phyloP scores from a whole-genome alignment of 2,797 vertebrate species.

The Philypnodon macrostomus region DNA sequence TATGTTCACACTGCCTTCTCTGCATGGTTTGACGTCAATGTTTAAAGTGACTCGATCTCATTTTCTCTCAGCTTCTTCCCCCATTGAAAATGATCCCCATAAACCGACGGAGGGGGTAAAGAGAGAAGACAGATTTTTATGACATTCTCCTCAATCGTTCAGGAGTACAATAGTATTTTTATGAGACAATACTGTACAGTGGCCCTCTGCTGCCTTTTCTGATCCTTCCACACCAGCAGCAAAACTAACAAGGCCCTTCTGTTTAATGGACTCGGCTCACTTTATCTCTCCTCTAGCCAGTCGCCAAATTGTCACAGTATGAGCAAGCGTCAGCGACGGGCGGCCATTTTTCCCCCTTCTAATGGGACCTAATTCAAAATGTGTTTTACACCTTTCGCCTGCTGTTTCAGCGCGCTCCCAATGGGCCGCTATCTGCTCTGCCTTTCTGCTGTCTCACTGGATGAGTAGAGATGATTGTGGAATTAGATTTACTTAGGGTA shows the following conservation, averaged over 20 bases:
- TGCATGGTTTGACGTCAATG: slow-evolving; percentile 26
- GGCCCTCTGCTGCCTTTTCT: background rate
- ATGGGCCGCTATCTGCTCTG: slow-evolving; percentile 5
- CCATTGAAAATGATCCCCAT: slow-evolving; percentile 29
- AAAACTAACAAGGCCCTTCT: slow-evolving; percentile 62
- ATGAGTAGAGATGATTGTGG: slow-evolving; percentile 9
- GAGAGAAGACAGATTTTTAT: slow-evolving; percentile 44
- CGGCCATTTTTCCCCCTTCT: slow-evolving; percentile 39
- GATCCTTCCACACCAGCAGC: slow-evolving; percentile 9
- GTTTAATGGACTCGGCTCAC: slow-evolving; percentile 59
- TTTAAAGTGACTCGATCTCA: slow-evolving; percentile 36
- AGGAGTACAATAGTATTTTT: slow-evolving; percentile 52
- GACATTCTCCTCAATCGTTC: slow-evolving; percentile 39
- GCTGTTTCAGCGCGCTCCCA: slow-evolving; percentile 33
- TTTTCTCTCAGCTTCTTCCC: slow-evolving; percentile 32
- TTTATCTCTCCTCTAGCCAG: slow-evolving; percentile 28
- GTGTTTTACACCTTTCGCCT: slow-evolving; percentile 30
- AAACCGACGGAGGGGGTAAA: slow-evolving; percentile 37
- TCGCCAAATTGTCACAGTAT: slow-evolving; percentile 26
- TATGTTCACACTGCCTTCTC: slow-evolving; percentile 1
- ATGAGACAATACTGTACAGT: slow-evolving; percentile 36
- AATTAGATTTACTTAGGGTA: slow-evolving; percentile 23
- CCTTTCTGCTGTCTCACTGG: slow-evolving; percentile 3
- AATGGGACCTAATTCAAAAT: slow-evolving; percentile 56
- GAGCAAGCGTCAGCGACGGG: slow-evolving; percentile 6